A percentile compares a stretch with the other conserved stretches of the same genome.
These are phyloP conservation scores for Macropus fuliginosus DNA, from an alignment of 2,797 vertebrate genomes.

Conservation along the genomic window DNA sequence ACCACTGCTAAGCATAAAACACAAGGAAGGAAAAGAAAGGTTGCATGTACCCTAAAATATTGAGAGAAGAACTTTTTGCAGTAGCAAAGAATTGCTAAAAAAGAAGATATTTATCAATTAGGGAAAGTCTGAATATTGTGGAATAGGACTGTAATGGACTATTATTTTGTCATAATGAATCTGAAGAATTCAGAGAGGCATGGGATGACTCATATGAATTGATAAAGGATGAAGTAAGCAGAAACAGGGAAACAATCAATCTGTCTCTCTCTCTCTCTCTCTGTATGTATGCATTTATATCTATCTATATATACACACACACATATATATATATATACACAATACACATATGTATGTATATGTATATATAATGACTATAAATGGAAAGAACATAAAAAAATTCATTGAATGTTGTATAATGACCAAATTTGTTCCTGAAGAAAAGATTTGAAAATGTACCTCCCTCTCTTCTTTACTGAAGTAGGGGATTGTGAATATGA, in stretches of 20 bases:
- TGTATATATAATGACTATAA: neutral
- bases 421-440: neutral
- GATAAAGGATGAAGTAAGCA: neutral
- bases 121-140: neutral
- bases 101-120: neutral
- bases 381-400: neutral
- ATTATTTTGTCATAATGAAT: neutral
- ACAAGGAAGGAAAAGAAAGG: neutral
- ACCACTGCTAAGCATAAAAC: neutral
- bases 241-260: neutral
- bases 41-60: neutral
- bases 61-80: neutral
- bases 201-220: neutral
- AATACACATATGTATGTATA: neutral
- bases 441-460: neutral
- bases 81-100: neutral
- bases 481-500: neutral
- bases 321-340: no score
- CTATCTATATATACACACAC: accelerated
- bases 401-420: neutral
- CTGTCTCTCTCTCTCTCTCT: neutral
- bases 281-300: neutral
- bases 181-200: neutral
- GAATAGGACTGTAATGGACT: neutral
- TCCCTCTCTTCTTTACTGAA: neutral